Percentiles rank a stretch among this genome's conserved stretches.
Evolutionary conservation across 2,888 invertebrate species (phyloP).

Genomic region (Cyclophora punctaria): DNA sequence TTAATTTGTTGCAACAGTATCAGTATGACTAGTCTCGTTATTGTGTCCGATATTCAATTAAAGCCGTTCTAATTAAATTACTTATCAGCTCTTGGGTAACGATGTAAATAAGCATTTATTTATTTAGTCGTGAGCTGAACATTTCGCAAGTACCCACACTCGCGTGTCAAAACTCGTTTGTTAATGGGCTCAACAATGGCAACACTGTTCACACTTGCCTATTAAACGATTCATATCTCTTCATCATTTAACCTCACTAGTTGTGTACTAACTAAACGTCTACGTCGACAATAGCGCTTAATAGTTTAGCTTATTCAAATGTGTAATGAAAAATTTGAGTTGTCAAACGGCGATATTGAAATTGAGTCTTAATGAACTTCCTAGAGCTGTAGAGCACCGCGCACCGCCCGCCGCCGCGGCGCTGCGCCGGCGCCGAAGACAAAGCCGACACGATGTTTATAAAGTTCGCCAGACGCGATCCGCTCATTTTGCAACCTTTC

Average conservation of each 20-base stretch:
- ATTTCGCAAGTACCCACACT: slow-evolving; percentile 53
- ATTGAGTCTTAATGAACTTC: slow-evolving; percentile 6
- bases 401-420: background rate
- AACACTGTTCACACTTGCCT: slow-evolving; percentile 62
- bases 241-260: slow-evolving; percentile 54
- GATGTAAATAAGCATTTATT: slow-evolving; percentile 58
- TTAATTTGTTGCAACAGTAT: slow-evolving; percentile 48
- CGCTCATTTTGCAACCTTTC: slow-evolving; percentile 10
- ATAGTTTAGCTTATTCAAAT: slow-evolving; percentile 30
- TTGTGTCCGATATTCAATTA: slow-evolving; percentile 58
- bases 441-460: slow-evolving; percentile 8
- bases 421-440: slow-evolving; percentile 6
- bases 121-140: slow-evolving; percentile 58
- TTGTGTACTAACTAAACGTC: slow-evolving; percentile 36
- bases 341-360: slow-evolving; percentile 7
- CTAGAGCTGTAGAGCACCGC: background rate
- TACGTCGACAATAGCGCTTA: slow-evolving; percentile 27
- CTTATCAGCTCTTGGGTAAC: slow-evolving; percentile 54
- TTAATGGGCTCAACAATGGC: slow-evolving; percentile 58
- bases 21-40: slow-evolving; percentile 28
- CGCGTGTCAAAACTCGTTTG: slow-evolving; percentile 68
- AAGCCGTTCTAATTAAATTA: slow-evolving; percentile 61
- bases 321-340: slow-evolving; percentile 33
- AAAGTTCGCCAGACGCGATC: slow-evolving; percentile 9
- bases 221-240: slow-evolving; percentile 64